Evolutionary conservation across 2,797 vertebrate genomes (phyloP).

Genomic region (Harpagifer antarcticus): DNA sequence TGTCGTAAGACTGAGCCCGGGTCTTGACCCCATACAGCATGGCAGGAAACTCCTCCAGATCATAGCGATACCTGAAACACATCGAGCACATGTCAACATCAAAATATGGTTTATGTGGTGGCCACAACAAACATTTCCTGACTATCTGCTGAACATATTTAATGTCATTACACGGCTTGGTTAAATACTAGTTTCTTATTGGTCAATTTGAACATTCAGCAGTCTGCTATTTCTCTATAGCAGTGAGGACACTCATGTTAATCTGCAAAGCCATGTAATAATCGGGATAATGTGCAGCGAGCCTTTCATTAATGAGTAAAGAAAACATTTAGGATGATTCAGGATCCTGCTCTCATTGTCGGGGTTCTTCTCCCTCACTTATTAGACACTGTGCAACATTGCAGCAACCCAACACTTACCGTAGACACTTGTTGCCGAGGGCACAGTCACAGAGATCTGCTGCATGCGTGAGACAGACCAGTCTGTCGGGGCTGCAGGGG

Average conservation of each 20-base stretch:
- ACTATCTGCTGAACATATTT: neutral
- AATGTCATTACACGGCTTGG: neutral
- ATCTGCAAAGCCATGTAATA: no score
- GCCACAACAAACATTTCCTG: neutral
- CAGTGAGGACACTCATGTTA: no score
- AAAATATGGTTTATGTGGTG: neutral
- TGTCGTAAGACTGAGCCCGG: conserved; percentile 96
- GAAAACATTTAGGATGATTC: no score
- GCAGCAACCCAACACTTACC: conserved; percentile 81
- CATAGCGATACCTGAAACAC: conserved; percentile 91
- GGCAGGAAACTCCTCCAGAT: conserved; percentile 94
- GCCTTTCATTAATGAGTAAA: no score
- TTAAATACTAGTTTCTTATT: no score
- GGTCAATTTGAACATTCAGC: no score
- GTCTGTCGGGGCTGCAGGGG: conserved; percentile 91
- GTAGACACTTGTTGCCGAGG: conserved; percentile 93
- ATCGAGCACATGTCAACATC: neutral
- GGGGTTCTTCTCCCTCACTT: no score
- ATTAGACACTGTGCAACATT: neutral
- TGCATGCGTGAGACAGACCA: conserved; percentile 94
- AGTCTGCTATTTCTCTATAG: no score
- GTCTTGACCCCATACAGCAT: conserved; percentile 95
- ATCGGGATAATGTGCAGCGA: no score
- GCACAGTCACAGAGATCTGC: conserved; percentile 93
- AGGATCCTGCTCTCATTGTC: no score